A percentile compares a stretch with the other conserved stretches of the same genome.
These are phyloP conservation scores for Leucoraja ocellata DNA, from an alignment of 2,797 vertebrate species.

Conservation along the genomic window DNA sequence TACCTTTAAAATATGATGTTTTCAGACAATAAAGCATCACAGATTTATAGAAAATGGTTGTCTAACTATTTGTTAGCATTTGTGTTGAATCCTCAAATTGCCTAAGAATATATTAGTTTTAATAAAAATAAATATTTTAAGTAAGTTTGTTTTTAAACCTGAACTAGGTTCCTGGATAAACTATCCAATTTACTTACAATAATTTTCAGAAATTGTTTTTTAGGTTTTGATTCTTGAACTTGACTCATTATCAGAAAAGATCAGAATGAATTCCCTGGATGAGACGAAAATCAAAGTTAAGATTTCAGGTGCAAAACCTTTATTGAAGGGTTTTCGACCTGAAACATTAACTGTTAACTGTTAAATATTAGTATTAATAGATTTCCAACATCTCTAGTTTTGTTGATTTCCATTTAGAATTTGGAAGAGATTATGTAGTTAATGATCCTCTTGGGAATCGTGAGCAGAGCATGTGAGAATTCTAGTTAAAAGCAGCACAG, in stretches of 20 bases:
- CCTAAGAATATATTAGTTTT: not conserved
- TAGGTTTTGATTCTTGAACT: not conserved
- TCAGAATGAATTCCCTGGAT: not conserved
- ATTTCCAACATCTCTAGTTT: too few relatives aligned
- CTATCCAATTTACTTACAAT: not conserved
- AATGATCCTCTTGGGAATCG: too few relatives aligned
- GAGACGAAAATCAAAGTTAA: not conserved
- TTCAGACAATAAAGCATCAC: not conserved
- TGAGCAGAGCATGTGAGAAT: too few relatives aligned
- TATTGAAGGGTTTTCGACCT: too few relatives aligned
- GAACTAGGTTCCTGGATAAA: not conserved
- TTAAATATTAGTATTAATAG: too few relatives aligned
- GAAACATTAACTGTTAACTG: too few relatives aligned
- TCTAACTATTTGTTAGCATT: not conserved
- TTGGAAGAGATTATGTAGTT: too few relatives aligned
- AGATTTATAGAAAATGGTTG: not conserved
- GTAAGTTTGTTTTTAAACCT: not conserved
- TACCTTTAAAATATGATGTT: not conserved
- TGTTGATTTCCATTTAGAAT: too few relatives aligned
- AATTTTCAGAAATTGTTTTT: not conserved
- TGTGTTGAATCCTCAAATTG: not conserved
- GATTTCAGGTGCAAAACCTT: not conserved
- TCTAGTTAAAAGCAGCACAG: too few relatives aligned
- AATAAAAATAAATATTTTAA: not conserved
- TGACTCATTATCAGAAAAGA: not conserved